Base-by-base conservation (phyloP, 1,140 invertebrate species). In the Oscheius sp. region DNA sequence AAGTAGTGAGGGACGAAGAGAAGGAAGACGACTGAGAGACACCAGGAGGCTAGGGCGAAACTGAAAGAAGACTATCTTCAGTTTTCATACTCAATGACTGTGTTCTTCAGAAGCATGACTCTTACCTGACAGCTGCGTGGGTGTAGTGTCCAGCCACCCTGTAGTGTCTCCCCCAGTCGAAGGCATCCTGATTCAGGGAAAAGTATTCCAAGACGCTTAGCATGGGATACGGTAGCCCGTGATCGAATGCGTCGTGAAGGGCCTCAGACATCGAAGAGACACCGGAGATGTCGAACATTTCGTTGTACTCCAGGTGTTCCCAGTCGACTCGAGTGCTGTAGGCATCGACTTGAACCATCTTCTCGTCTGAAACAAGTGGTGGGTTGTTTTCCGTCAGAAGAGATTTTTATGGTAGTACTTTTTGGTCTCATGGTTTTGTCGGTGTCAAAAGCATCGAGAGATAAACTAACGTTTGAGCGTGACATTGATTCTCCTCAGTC, bases 141-240 rank as follows among this genome's bases (percentile, higher is more conserved):
- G 92, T 90, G 82, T 93, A 97, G 85, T 97, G 96, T 0, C 95
- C 95, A 23, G 94, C 95, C n/a, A 91, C 90, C 58, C 95, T 87
- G 85, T 97, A 98, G 78, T 91, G 90, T 13, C 92, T 90, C 18
- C 95, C 95, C 95, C 95, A 99, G 31, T 92, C 91, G 81, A 99
- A 95, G 3, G 95, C 94, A 85, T 97, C 95, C 77, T 94, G 92
- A 73, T 95, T 93, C 36, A 95, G 88, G 52, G 91, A 93, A 79
- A 99, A 94, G 85, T 97, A 96, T 85, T 98, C 95, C 1, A 94
- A 92, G 20, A 97, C 91, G 0, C 93, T 95, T 4, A 99, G 88
- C 68, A 99, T 92, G 0, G 95, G 95, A 86, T 93, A 96, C 0
- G 95, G 95, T 13, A 96, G 87, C 10, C 95, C 95, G 52, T 81